Conservation (phyloP, 1,140 invertebrate genomes). For the Drosophila seguyi region DNA sequence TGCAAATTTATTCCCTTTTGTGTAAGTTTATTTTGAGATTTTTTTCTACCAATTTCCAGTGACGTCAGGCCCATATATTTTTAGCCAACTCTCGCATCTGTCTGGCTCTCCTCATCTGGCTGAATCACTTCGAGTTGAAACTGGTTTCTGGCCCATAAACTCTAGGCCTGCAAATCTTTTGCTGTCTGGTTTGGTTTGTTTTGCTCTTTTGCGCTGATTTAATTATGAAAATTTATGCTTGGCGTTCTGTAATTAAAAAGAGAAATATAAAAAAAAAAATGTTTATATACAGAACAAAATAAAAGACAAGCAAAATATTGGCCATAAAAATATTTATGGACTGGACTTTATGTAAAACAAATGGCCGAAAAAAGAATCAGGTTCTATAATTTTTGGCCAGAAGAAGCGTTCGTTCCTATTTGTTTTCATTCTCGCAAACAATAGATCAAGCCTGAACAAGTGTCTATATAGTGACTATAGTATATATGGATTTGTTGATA, state of each 20-base stretch:
- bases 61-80: conserved; percentile 5
- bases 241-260: conserved; percentile 41
- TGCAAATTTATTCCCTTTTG: not conserved
- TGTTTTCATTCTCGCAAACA: conserved; percentile 28
- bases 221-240: conserved; percentile 44
- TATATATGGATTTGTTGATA: conserved; percentile 19
- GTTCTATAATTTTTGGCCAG: conserved; percentile 29
- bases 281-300: conserved; percentile 7
- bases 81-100: not conserved
- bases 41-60: not conserved
- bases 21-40: not conserved
- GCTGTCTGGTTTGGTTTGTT: conserved; percentile 12
- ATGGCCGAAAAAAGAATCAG: conserved; percentile 29
- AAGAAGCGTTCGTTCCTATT: not conserved
- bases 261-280: not conserved
- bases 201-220: conserved; percentile 4
- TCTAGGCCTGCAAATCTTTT: conserved; percentile 16
- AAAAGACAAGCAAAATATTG: conserved; percentile 1
- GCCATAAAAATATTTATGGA: conserved; percentile 25
- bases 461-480: not conserved
- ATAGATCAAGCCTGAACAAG: conserved; percentile 33
- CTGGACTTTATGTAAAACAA: conserved; percentile 40
- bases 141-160: conserved; percentile 23
- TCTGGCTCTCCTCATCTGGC: not conserved
- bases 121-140: conserved; percentile 26